These are phyloP conservation scores for Poecilia picta DNA, from an alignment of 2,797 vertebrate species.

Conservation along the genomic window DNA sequence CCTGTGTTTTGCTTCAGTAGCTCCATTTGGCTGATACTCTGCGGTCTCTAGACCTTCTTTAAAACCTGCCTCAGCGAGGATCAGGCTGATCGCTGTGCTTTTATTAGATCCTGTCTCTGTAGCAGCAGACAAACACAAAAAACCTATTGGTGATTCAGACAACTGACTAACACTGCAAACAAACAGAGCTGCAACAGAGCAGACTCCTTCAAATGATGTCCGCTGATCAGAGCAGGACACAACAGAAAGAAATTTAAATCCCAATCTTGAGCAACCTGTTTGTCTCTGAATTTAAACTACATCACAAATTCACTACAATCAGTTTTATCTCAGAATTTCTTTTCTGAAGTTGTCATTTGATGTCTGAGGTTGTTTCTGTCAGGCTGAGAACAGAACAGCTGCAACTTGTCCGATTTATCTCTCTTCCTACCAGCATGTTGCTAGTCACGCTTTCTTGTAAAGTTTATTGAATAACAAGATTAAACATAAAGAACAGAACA, in stretches of 20 bases:
- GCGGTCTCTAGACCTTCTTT: constrained; percentile 10
- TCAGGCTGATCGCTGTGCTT: constrained; percentile 53
- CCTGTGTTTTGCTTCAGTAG: constrained; percentile 68
- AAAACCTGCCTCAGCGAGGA: constrained; percentile 46
- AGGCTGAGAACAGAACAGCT: not conserved
- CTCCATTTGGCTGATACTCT: constrained; percentile 73
- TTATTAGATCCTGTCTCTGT: not conserved
- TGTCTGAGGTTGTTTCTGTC: not conserved
- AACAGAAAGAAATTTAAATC: not conserved
- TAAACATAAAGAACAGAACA: not conserved
- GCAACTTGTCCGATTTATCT: not conserved
- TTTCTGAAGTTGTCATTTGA: not conserved
- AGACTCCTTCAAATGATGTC: constrained; percentile 28
- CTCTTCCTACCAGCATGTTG: not conserved
- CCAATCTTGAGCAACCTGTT: not conserved
- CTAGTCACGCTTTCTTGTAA: not conserved
- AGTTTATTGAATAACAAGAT: no score
- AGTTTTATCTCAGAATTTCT: not conserved
- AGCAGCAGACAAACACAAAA: constrained; percentile 17
- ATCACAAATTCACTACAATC: not conserved
- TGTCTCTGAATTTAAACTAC: not conserved
- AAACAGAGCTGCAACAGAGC: constrained; percentile 42
- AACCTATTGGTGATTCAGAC: constrained; percentile 1
- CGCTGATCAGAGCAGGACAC: constrained; percentile 8
- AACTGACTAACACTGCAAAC: constrained; percentile 7